Evolutionary conservation across 2,888 invertebrate genomes (phyloP).

Genomic region (Nowickia ferox): DNA sequence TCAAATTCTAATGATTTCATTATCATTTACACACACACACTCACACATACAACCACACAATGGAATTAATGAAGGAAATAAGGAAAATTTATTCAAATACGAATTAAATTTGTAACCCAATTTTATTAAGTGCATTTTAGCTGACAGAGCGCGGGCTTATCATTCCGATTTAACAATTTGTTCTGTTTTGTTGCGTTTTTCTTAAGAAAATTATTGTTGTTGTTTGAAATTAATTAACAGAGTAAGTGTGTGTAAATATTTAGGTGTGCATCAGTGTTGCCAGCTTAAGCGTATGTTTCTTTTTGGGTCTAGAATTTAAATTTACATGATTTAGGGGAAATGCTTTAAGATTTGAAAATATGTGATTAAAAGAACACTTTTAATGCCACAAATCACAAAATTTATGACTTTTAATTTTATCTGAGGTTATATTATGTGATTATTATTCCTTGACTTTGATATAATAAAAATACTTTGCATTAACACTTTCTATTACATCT

Average conservation of each 20-base stretch:
- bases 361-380: too few species aligned
- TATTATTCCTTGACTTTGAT: too few species aligned
- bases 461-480: too few species aligned
- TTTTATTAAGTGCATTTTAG: slow-evolving; percentile 52
- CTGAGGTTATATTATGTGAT: too few species aligned
- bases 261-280: not conserved
- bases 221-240: slow-evolving; percentile 25
- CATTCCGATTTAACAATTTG: slow-evolving; percentile 31
- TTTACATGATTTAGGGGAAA: too few species aligned
- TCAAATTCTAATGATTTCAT: slow-evolving; percentile 6
- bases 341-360: too few species aligned
- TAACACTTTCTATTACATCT: too few species aligned
- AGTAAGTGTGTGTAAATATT: not conserved
- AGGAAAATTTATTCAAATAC: slow-evolving; percentile 35
- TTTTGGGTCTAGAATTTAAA: too few species aligned
- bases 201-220: slow-evolving; percentile 12
- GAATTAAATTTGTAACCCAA: slow-evolving; percentile 58
- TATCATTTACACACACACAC: not conserved
- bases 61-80: slow-evolving; percentile 22
- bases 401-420: too few species aligned
- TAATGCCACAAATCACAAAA: too few species aligned
- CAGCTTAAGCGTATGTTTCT: not conserved
- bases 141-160: slow-evolving; percentile 27
- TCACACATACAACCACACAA: not conserved
- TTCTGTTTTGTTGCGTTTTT: slow-evolving; percentile 2